phyloP scores from a whole-genome alignment of 1,140 invertebrate species.

The Arctopsyche grandis region DNA sequence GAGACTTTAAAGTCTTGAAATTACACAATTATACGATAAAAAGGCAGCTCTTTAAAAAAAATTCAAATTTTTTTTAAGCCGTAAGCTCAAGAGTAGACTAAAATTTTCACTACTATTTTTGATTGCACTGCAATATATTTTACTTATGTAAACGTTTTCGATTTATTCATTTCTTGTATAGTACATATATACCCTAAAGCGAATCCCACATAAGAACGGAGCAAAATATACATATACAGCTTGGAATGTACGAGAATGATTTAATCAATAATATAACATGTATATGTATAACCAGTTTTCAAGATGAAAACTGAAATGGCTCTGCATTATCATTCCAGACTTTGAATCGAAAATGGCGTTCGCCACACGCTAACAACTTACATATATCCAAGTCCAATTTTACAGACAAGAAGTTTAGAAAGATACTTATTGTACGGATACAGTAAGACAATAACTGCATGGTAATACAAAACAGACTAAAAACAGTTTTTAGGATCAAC shows the following conservation, averaged over 20 bases:
- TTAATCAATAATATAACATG: not conserved
- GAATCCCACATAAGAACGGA: not conserved
- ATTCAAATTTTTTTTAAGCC: not conserved
- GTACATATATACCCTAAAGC: too few species aligned
- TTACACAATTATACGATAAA: not conserved
- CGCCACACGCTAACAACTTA: too few species aligned
- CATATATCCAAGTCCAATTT: too few species aligned
- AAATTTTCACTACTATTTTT: constrained; percentile 22
- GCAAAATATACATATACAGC: not conserved
- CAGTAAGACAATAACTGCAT: too few species aligned
- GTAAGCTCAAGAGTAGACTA: not conserved
- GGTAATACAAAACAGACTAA: too few species aligned
- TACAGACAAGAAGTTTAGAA: too few species aligned
- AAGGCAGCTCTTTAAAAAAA: constrained; percentile 2
- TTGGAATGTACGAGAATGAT: not conserved
- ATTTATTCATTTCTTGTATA: not conserved
- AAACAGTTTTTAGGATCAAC: too few species aligned
- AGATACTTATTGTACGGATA: too few species aligned
- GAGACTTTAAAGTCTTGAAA: too few species aligned
- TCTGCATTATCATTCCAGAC: too few species aligned
- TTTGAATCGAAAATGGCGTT: too few species aligned
- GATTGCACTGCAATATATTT: constrained; percentile 6
- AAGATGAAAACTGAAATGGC: not conserved
- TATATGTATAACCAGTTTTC: not conserved
- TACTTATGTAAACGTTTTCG: not conserved